Percentiles rank a stretch among this genome's conserved stretches.
Evolutionary conservation across 2,888 invertebrate species (phyloP).

Genomic region (Elmis aenea): DNA sequence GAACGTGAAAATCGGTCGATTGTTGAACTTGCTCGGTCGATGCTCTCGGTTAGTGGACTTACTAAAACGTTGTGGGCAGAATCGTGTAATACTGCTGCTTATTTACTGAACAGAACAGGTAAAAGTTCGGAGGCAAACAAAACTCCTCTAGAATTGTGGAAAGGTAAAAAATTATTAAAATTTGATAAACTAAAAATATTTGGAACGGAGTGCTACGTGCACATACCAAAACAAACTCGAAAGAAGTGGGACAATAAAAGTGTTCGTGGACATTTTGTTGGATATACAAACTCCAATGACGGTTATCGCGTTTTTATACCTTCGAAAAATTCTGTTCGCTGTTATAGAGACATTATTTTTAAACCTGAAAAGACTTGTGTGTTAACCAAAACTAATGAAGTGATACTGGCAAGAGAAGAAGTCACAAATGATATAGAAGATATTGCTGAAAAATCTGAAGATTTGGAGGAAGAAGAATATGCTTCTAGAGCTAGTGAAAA

Average conservation of each 20-base stretch:
- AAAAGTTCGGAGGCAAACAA: conserved; percentile 6
- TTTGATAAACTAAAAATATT: conserved; percentile 19
- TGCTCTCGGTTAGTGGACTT: conserved; percentile 3
- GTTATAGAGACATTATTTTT: neutral
- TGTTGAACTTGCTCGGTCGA: conserved; percentile 11
- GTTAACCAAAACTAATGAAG: no score
- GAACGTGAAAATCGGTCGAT: conserved; percentile 17
- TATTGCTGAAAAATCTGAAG: neutral
- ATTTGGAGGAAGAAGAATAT: neutral
- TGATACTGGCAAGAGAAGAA: no score
- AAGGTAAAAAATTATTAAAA: conserved; percentile 8
- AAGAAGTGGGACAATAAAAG: conserved; percentile 12
- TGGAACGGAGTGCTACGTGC: conserved; percentile 16
- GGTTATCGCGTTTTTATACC: conserved; percentile 6
- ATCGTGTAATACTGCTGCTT: conserved; percentile 18
- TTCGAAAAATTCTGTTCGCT: conserved; percentile 1
- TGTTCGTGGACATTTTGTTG: conserved; percentile 4
- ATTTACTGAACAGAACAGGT: conserved; percentile 18
- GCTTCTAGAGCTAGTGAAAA: neutral
- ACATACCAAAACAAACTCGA: conserved; percentile 17
- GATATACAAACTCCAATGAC: conserved; percentile 8
- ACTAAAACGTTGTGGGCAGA: conserved; percentile 20
- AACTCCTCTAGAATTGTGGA: conserved; percentile 20
- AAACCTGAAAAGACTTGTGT: conserved; percentile 1
- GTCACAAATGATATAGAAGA: neutral